Base-by-base conservation (phyloP, 2,888 invertebrate genomes). In the Watsonalla cultraria region DNA sequence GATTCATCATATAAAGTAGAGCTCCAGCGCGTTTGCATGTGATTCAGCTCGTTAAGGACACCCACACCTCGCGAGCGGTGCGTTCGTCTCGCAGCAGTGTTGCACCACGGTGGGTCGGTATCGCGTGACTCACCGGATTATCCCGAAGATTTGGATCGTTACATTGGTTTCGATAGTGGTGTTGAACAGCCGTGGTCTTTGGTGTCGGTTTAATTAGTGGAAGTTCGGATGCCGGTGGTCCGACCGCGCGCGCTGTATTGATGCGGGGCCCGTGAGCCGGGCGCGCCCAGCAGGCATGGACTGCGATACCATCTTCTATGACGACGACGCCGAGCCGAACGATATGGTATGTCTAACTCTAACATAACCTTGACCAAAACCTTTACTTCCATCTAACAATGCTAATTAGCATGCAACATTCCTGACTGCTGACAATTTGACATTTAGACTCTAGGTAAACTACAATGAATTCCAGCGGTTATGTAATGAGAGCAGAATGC, bases 261-360 rank as follows among this genome's bases (percentile, higher is more conserved):
- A 92, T 84, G 92, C 90, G 78, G 89, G 91, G 78, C 83, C 85
- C 81, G 57, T 82, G 78, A 84, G 80, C 77, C 70, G 76, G 70
- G 66, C 70, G 66, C 70, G 62, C 64, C 68, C 72, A 77, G 70
- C 81, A 87, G 86, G 80, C 70, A 91, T 91, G 91, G 91, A 89
- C 84, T 86, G 89, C 78, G 84, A 82, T 73, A 81, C 82, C 66
- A 74, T 86, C 76, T 90, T 90, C 81, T 90, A 90, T 89, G 91
- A 91, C 90, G 91, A 90, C 86, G 90, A 90, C 80, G 85, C 82
- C 74, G 90, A 89, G 80, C 78, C 82, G 76, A 86, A 83, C 84
- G 90, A 91, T 77, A 91, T 91, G 91, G 91, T 91, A 83, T 64
- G 90, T 82, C 61, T 51, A 11, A 58, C 24, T 24, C 24, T 52